Base-by-base conservation (phyloP, 1,140 invertebrate genomes). In the Halyomorpha halys region DNA sequence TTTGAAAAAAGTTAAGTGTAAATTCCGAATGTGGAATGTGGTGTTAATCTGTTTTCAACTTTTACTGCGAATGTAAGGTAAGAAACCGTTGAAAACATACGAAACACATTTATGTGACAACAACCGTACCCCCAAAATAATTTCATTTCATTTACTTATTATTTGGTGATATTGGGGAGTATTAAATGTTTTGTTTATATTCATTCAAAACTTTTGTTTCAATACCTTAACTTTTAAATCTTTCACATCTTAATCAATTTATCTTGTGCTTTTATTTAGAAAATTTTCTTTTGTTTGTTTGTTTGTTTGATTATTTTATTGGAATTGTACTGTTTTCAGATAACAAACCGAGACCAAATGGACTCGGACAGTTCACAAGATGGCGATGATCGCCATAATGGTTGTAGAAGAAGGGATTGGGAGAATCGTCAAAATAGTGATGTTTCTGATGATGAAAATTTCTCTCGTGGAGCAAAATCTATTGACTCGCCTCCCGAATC, bases 381-480 rank as follows among this genome's bases (percentile, higher is more conserved):
- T 19, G 65, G 64, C 44, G 59, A 65, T 18, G 60, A 66, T 19
- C 47, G 34, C 14, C 21, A 51, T 5, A 45, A 47, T 39, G 59
- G 30, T 21, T 16, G 45, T 34, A 47, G 44, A 14, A 49, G 44
- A 54, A 53, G 45, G 62, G 44, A 62, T 30, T 67, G 65, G 59
- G 59, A 54, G 5, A 65, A 65, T 47, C 27, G 56, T 25, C 65
- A 66, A 18, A 67, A 64, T 23, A 67, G 66, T 51, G 68, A 69
- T 62, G 68, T 69, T 13, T 69, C 68, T 15, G 68, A 69, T 44
- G 68, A 69, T 54, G 68, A 69, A 56, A 69, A 69, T 47, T 67
- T 69, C 21, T 67, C 66, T 25, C 45, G 65, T 49, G 68, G 66
- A 19, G 68, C 68, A n/a, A 67, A 66, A 34, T 67, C 66, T 53